Evolutionary conservation across 2,113 vertebrate genomes (phyloP), one percentile per base, ranked within the genome.

Genomic region (Sciurus niger): DNA sequence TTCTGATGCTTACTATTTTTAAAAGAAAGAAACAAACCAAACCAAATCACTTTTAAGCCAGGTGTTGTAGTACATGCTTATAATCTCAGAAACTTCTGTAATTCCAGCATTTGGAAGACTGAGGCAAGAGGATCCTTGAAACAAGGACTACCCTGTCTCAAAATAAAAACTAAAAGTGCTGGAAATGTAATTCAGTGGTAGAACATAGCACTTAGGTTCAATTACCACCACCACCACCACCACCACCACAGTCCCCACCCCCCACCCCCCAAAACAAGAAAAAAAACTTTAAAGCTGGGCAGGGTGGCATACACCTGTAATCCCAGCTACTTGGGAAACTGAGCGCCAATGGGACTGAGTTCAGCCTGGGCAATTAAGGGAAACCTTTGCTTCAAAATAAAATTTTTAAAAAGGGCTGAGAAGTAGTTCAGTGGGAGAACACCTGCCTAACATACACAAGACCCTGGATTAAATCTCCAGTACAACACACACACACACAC

Each of bases 11-110:
- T 20, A 20, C 74, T 32, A 74, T 40, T 65, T 84, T 74, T 90
- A 90, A 60, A 93, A 68, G 48, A 82, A 55, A 93, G 28, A 92
- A 84, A 92, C 8, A 89, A 94, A 83, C 43, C 17, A 53, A 43
- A 79, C 22, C 73, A 96, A 87, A 92, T 14, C 32, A 32, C 24
- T 60, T 25, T 25, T 1, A 60, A 60, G 63, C 9, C 10, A 12
- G 28, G 63, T 28, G 25, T 30, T 25, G 65, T 67, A 2, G 65
- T 14, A 24, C 14, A 34, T 30, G 2, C 67, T 68, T 68, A 32
- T 68, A 68, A 34, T 68, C 67, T 34, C 67, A 68, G 32, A 8
- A 22, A 20, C 24, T 60, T 20, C 58, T 60, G 3, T 60, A 60
- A 60, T 60, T 25, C 58, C 24, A 60, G 58, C 22, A n/a, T 24